Percentiles rank a stretch among this genome's conserved stretches.
Conservation (phyloP, 2,888 invertebrate genomes). For the Ormyrus nitidulus region DNA sequence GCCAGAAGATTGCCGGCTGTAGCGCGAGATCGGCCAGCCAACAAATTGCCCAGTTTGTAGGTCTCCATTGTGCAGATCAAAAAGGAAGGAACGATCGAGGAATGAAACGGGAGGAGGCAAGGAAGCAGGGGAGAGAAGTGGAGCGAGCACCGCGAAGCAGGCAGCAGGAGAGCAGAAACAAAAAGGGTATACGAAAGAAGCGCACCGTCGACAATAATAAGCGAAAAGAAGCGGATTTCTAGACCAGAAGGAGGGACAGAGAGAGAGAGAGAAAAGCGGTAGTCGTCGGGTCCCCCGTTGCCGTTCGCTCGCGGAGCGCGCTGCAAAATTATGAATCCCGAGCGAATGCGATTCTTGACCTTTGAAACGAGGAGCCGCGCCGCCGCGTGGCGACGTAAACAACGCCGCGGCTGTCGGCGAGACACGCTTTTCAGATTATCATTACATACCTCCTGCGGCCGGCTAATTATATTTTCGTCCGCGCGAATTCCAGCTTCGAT, state of each 20-base stretch:
- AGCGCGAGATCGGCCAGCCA: slow-evolving; percentile 49
- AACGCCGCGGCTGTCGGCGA: background rate
- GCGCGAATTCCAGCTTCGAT: too few species aligned
- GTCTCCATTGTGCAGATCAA: slow-evolving; percentile 60
- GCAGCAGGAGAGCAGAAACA: slow-evolving; percentile 5
- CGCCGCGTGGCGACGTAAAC: background rate
- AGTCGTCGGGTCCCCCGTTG: slow-evolving; percentile 30
- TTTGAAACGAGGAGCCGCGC: background rate
- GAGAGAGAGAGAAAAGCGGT: background rate
- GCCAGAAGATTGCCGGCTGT: slow-evolving; percentile 60
- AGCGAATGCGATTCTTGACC: slow-evolving; percentile 25
- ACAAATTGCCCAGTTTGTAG: slow-evolving; percentile 66
- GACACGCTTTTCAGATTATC: background rate
- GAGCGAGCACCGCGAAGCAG: slow-evolving; percentile 21
- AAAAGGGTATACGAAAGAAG: slow-evolving; percentile 33
- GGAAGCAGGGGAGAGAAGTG: slow-evolving; percentile 21
- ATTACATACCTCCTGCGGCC: too few species aligned
- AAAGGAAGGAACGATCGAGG: slow-evolving; percentile 35
- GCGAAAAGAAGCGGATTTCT: slow-evolving; percentile 43
- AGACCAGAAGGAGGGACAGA: slow-evolving; percentile 22
- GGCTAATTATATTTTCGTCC: too few species aligned
- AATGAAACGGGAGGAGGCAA: slow-evolving; percentile 28
- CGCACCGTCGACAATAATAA: background rate
- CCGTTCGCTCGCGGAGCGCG: background rate
- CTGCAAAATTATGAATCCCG: slow-evolving; percentile 7